These are phyloP conservation scores for Elaeidobius kamerunicus DNA, from an alignment of 2,888 invertebrate genomes.

Conservation along the genomic window DNA sequence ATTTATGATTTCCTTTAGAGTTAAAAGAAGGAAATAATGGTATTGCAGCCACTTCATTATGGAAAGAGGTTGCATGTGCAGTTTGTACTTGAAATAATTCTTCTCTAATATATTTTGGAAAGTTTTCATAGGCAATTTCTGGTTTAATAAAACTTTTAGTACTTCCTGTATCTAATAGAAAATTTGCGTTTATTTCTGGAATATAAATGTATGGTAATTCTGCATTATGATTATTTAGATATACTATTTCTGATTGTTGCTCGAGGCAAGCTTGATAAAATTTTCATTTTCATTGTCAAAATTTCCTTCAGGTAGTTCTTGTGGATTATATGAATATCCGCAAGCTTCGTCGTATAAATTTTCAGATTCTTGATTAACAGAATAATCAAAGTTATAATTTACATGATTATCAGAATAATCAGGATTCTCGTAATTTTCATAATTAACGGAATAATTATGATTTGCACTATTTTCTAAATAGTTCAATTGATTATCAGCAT, in stretches of 20 bases:
- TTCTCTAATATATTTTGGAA: conserved; percentile 6
- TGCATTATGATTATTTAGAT: conserved; percentile 16
- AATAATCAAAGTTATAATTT: too few relatives aligned
- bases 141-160: conserved; percentile 25
- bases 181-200: conserved; percentile 26
- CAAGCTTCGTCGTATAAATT: too few relatives aligned
- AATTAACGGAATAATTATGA: too few relatives aligned
- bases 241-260: conserved; percentile 8
- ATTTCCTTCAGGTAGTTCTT: not conserved
- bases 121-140: conserved; percentile 17
- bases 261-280: not conserved
- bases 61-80: conserved; percentile 18
- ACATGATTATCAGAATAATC: too few relatives aligned
- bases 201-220: conserved; percentile 20
- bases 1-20: conserved; percentile 15
- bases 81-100: conserved; percentile 22
- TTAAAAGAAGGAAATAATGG: conserved; percentile 22
- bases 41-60: conserved; percentile 20
- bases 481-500: too few relatives aligned
- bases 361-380: too few relatives aligned
- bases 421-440: too few relatives aligned
- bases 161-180: conserved; percentile 25
- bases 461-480: too few relatives aligned
- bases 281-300: conserved; percentile 3
- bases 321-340: too few relatives aligned